Base-by-base conservation (phyloP, 2,888 invertebrate genomes). In the Drosophila melanosoma region DNA sequence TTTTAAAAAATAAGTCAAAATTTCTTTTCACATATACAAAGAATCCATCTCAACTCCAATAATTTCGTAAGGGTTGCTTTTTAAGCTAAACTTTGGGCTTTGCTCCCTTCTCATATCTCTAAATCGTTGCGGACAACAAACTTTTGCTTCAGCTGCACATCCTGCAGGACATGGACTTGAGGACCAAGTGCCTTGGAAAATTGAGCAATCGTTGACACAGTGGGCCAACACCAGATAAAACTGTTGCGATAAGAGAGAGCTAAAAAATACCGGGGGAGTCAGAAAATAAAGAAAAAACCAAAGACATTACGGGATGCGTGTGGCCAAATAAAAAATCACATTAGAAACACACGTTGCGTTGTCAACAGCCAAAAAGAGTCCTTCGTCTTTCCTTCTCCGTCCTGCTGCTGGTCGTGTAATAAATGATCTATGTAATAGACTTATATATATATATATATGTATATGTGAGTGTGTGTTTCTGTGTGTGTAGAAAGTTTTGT, bases 371-470 rank as follows among this genome's bases (percentile, higher is more conserved):
- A 61, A 65, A 51, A 64, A 67, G 35, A 45, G 36, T 66, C 75
- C 56, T 42, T 48, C 54, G 59, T 38, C 15, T 15, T 36, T 36
- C 36, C 15, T 60, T 71, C 59, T 40, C 36, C 57, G 58, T 52
- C 54, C 36, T 54, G 52, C 32, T 52, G 12, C 66, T 63, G 64
- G 71, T 69, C 69, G 67, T 88, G 85, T 91, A 89, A 91, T 90
- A 91, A 91, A 91, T 91, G 90, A 91, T 91, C 86, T 84, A 87
- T 89, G 89, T 86, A 90, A 89, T 82, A 87, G 79, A 82, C 87
- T 71, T 79, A 77, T 72, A 66, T 45, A 45, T 20, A n/a, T 40
- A 40, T 38, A 38, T 17, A 1, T 45, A 3, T 45, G 12, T 42
- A 1, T 57, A 51, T 33, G 32, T 10, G 42, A 40, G 35, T 54